phyloP scores from a whole-genome alignment of 2,888 invertebrate species.

The Phengaris alcon region DNA sequence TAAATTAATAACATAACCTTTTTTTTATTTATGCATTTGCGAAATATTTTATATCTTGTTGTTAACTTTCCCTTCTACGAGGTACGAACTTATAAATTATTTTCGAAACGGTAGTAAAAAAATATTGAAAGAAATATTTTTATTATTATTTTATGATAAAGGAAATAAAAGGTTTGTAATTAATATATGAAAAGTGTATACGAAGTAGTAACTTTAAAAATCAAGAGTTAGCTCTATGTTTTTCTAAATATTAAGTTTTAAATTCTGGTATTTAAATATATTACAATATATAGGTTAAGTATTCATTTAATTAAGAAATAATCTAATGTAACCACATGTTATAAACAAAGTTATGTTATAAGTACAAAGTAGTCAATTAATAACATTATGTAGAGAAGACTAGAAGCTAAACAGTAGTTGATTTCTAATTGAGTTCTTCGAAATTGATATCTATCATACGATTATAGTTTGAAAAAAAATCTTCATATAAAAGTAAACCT shows the following conservation, averaged over 20 bases:
- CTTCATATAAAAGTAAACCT: not conserved
- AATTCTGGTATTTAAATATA: not conserved
- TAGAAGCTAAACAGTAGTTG: too few species aligned
- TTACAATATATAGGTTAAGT: too few species aligned
- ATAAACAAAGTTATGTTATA: too few species aligned
- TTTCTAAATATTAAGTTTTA: not conserved
- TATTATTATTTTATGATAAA: not conserved
- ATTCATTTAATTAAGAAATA: too few species aligned
- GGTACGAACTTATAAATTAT: not conserved
- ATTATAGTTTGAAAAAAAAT: too few species aligned
- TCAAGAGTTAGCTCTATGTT: not conserved
- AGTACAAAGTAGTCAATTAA: too few species aligned
- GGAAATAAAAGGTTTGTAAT: not conserved
- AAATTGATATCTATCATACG: too few species aligned
- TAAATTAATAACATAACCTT: not conserved
- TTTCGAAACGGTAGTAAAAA: not conserved
- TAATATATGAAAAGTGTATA: not conserved
- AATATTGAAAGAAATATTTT: not conserved
- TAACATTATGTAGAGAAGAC: too few species aligned
- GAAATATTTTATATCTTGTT: slow-evolving; percentile 9
- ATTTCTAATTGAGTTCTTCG: too few species aligned
- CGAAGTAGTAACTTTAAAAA: not conserved
- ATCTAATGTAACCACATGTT: too few species aligned
- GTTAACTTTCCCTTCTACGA: not conserved
- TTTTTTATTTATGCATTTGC: not conserved